Conservation (phyloP, 2,888 invertebrate genomes). For the Ceramica pisi region DNA sequence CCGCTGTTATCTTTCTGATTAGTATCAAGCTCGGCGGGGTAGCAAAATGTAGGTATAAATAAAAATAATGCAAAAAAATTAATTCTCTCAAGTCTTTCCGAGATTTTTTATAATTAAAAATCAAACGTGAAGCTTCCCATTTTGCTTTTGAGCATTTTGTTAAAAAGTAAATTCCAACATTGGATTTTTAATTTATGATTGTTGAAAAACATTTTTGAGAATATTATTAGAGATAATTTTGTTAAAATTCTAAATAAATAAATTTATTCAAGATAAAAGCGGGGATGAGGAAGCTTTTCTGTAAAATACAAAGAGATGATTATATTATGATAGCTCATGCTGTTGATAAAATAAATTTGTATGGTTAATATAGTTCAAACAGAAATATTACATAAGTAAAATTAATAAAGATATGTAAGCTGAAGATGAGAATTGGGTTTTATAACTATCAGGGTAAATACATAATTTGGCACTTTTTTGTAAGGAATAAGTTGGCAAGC, state of each 20-base stretch:
- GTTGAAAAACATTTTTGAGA: slow-evolving; percentile 27
- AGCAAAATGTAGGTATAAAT: slow-evolving; percentile 70
- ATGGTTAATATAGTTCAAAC: slow-evolving; percentile 8
- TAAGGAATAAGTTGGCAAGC: slow-evolving; percentile 29
- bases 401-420: slow-evolving; percentile 34
- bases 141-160: slow-evolving; percentile 26
- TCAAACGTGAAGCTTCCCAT: slow-evolving; percentile 6
- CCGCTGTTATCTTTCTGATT: slow-evolving; percentile 90
- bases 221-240: slow-evolving; percentile 19
- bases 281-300: slow-evolving; percentile 71
- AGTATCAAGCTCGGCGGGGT: slow-evolving; percentile 87
- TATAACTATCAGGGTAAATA: neutral
- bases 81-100: slow-evolving; percentile 15
- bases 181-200: neutral
- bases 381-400: slow-evolving; percentile 21
- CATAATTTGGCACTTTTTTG: slow-evolving; percentile 25
- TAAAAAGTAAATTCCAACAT: slow-evolving; percentile 32
- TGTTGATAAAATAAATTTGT: slow-evolving; percentile 27
- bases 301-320: slow-evolving; percentile 66
- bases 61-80: slow-evolving; percentile 33
- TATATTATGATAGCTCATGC: slow-evolving; percentile 56
- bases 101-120: neutral
- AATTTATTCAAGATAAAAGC: slow-evolving; percentile 64
- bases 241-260: slow-evolving; percentile 34
- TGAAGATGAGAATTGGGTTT: neutral